These are phyloP conservation scores for Drosophila mayri DNA, from an alignment of 1,140 invertebrate genomes.

Conservation along the genomic window DNA sequence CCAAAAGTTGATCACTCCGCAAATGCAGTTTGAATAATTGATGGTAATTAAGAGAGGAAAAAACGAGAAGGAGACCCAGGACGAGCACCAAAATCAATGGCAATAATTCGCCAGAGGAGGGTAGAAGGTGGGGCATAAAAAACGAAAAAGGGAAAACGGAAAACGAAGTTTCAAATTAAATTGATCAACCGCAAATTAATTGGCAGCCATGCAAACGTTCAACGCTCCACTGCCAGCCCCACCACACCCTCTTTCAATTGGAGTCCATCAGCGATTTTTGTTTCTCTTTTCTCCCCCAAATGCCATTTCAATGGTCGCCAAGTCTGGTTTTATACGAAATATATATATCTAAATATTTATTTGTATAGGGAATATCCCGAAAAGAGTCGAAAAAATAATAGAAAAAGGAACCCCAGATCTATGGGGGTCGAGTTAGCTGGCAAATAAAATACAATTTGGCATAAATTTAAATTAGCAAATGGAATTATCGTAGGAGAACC, in stretches of 20 bases:
- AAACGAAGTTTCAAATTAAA: conserved; percentile 80
- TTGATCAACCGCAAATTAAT: conserved; percentile 85
- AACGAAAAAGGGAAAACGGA: conserved; percentile 20
- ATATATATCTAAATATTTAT: neutral
- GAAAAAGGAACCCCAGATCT: neutral
- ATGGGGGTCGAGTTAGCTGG: conserved; percentile 10
- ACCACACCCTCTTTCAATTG: conserved; percentile 33
- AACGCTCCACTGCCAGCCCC: conserved; percentile 43
- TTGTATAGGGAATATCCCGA: neutral
- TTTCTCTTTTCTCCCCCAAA: neutral
- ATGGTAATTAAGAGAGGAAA: conserved; percentile 75
- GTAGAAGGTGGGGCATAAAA: conserved; percentile 1
- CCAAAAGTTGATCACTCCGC: conserved; percentile 81
- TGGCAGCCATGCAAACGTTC: conserved; percentile 76
- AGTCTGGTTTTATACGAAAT: conserved; percentile 51
- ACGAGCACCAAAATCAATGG: conserved; percentile 74
- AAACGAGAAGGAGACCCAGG: conserved; percentile 24
- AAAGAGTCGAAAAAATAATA: conserved; percentile 1
- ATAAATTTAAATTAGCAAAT: conserved; percentile 82
- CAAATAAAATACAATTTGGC: conserved; percentile 78
- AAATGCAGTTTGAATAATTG: conserved; percentile 85
- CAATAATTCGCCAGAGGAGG: conserved; percentile 77
- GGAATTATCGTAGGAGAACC: conserved; percentile 69
- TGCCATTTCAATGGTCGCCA: conserved; percentile 11
- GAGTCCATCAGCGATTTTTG: conserved; percentile 23